Evolutionary conservation across 2,888 invertebrate species (phyloP), one percentile per base, ranked within the genome.

Genomic region (Pomacea canaliculata): DNA sequence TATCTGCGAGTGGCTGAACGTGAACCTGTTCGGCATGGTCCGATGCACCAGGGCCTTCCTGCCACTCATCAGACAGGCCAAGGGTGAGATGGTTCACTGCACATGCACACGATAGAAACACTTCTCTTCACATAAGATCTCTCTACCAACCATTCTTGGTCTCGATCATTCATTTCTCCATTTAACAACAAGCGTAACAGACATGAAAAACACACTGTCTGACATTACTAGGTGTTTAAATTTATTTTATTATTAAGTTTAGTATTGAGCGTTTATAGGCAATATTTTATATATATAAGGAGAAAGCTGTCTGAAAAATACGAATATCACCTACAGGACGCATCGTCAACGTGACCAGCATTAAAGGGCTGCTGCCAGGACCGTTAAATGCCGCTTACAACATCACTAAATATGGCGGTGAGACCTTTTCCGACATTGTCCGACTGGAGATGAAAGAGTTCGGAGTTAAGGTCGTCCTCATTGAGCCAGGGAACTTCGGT

Each of bases 11-110:
- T 95, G 83, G 92, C 96, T 70, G 93, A 91, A 91, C n/a, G 94
- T 97, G 12, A 98, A 98, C 92, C 91, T 96, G 19, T 89, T 95
- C 78, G 98, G 98, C 0, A 93, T 95, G 10, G 94, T 97, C 92
- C 92, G 93, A 82, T 89, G 97, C 7, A 95, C 94, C 0, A 93
- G 94, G 73, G 93, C 93, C 4, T 93, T 97, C 84, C 89, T 96
- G 77, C 95, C 96, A 0, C 90, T 95, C 63, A 81, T 91, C 37
- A 78, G 87, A 68, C 81, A 83, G 71, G 79, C 82, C 1, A 85
- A 85, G 86, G 90, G 89, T 90, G 68, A 60, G 23, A 56, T 8
- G 37, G 4, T 37, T 3, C 37, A 37, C 37, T 37, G 37, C 37
- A 23, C 37, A 37, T 37, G 37, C 37, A 37, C 37, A 37, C 37